Evolutionary conservation across 2,113 vertebrate genomes (phyloP).

Genomic region (Strix aluco): DNA sequence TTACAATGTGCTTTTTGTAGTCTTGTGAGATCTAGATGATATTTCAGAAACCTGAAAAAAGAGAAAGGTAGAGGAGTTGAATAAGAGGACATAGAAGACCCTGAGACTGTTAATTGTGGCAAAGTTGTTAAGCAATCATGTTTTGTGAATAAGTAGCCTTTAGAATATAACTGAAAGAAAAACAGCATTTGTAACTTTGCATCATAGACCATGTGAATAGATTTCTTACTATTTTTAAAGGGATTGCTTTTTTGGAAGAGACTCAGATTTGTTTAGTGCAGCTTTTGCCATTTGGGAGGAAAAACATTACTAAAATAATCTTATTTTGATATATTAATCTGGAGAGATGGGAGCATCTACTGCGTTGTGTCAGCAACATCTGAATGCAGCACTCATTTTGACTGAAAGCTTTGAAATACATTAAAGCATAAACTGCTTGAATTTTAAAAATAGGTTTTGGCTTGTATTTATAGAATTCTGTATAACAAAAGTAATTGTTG

Average conservation of each 20-base stretch:
- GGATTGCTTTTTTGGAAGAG: background rate
- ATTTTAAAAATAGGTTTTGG: background rate
- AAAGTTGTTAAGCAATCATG: fast-evolving
- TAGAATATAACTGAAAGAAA: background rate
- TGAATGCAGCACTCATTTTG: background rate
- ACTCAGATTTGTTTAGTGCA: background rate
- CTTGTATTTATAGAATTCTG: background rate
- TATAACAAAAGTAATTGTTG: background rate
- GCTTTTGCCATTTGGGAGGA: background rate
- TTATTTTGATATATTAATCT: background rate
- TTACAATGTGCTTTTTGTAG: background rate
- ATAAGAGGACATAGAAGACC: background rate
- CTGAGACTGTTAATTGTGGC: background rate
- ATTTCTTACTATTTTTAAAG: background rate
- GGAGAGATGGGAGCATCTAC: background rate
- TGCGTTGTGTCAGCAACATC: background rate
- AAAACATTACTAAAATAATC: slow-evolving; percentile 6
- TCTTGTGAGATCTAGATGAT: background rate
- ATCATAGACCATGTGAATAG: background rate
- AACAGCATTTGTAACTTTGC: background rate
- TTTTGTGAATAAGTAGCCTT: background rate
- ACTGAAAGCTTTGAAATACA: background rate
- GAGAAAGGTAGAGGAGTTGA: background rate
- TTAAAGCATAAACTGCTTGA: background rate
- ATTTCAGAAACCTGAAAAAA: background rate